A percentile compares a stretch with the other conserved stretches of the same genome.
Evolutionary conservation across 2,797 vertebrate species (phyloP).

Genomic region (Sebastolobus alascanus): DNA sequence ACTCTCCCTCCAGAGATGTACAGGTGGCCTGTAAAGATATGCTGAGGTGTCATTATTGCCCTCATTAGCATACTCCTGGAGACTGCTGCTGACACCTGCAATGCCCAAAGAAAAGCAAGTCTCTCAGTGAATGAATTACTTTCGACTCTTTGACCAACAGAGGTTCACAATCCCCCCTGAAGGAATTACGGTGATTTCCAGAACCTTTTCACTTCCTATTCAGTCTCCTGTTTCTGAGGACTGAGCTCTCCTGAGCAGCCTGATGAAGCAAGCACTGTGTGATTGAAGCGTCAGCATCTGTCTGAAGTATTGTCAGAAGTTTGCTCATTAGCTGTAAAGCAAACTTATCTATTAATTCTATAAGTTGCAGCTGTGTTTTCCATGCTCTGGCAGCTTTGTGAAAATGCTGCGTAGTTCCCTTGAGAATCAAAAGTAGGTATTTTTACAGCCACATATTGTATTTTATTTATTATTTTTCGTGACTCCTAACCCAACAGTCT

Average conservation of each 20-base stretch:
- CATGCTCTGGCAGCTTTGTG: constrained; percentile 15
- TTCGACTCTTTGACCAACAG: constrained; percentile 49
- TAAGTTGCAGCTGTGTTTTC: constrained; percentile 27
- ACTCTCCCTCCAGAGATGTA: constrained; percentile 32
- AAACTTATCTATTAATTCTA: constrained; percentile 21
- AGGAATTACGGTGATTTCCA: constrained; percentile 29
- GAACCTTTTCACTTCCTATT: constrained; percentile 7
- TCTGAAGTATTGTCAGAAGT: constrained; percentile 26
- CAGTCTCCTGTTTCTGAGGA: constrained; percentile 19
- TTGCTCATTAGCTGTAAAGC: constrained; percentile 47
- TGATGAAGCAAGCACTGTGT: constrained; percentile 11
- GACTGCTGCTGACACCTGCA: constrained; percentile 16
- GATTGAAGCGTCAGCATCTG: constrained; percentile 20
- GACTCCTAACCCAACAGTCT: not conserved
- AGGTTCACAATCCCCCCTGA: constrained; percentile 27
- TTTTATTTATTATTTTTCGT: not conserved
- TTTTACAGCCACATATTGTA: not conserved
- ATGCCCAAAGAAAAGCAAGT: constrained; percentile 35
- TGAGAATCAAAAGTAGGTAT: constrained; percentile 3
- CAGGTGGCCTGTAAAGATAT: constrained; percentile 32
- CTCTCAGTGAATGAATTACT: constrained; percentile 42
- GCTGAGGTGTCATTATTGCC: constrained; percentile 30
- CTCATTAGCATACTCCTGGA: constrained; percentile 44
- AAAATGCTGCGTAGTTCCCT: not conserved
- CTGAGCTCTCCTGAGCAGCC: not conserved